Percentiles rank a stretch among this genome's conserved stretches.
phyloP scores from a whole-genome alignment of 1,140 invertebrate genomes.

The Pissodes strobi region DNA sequence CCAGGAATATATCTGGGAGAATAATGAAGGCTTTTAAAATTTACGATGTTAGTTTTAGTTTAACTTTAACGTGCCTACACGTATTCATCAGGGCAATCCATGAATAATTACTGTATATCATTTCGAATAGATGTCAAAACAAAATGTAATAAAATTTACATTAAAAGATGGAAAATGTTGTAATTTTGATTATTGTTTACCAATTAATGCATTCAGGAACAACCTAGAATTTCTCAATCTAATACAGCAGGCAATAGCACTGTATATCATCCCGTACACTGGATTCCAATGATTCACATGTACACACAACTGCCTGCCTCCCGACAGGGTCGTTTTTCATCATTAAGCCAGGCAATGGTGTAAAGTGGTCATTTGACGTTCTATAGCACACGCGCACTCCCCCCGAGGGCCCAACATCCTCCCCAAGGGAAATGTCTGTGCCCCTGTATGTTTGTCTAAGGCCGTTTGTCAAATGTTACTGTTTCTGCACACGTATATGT shows the following conservation, averaged over 20 bases:
- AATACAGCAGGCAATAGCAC: background rate
- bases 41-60: too few relatives aligned
- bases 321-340: slow-evolving; percentile 56
- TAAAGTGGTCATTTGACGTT: slow-evolving; percentile 59
- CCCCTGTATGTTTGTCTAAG: slow-evolving; percentile 25
- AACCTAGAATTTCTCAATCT: too few relatives aligned
- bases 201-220: too few relatives aligned
- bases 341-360: slow-evolving; percentile 55
- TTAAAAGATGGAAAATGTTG: too few relatives aligned
- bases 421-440: slow-evolving; percentile 26
- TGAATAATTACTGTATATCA: too few relatives aligned
- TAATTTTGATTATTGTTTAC: too few relatives aligned
- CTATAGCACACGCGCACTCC: slow-evolving; percentile 47
- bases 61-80: too few relatives aligned
- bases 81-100: too few relatives aligned
- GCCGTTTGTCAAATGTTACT: slow-evolving; percentile 41
- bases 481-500: slow-evolving; percentile 24
- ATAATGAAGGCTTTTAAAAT: too few relatives aligned
- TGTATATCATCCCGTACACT: background rate
- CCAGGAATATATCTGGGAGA: too few relatives aligned
- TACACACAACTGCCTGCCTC: slow-evolving; percentile 27
- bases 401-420: slow-evolving; percentile 22
- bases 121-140: too few relatives aligned
- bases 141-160: too few relatives aligned
- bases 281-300: slow-evolving; percentile 49